Base-by-base conservation (phyloP, 2,888 invertebrate species). In the Epiperipatus broadwayi region DNA sequence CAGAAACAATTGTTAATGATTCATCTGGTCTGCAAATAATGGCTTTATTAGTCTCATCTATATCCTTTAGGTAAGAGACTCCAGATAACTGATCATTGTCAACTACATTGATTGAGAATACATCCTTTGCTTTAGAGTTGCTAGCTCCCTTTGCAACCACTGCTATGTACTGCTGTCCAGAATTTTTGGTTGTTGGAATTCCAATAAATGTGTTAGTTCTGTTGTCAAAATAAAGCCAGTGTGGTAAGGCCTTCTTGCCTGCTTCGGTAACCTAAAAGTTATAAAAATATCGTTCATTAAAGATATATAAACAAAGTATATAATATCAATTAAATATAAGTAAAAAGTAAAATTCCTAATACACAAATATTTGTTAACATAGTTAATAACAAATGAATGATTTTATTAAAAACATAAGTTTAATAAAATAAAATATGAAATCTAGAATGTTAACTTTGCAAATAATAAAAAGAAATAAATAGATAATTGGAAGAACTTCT, bases 191-290 rank as follows among this genome's bases (percentile, higher is more conserved):
- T 46, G 70, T 64, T 1, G 83, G 79, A 39, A 81, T 68, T 14
- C 81, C 81, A 57, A 72, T 70, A 53, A 83, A 68, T 40, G 73
- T 64, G n/a, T 72, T 72, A 45, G 70, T 69, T 38, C 63, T 65
- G 39, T 69, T 67, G 57, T 78, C 74, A 60, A 77, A 77, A 45
- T 71, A 64, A 49, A 78, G 59, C 78, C 78, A 78, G 44, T 61
- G 59, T 1, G 78, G 75, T 47, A 72, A 41, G 8, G n/a, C 28
- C 2, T 43, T 21, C 36, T 44, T 47, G 19, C 47, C 46, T 14
- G 44, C 44, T 10, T 48, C 48, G 15, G 42, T 43, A 5, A 52
- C 47, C 50, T 52, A 35, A 5, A 33, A 22, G 37, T 21, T 33
- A 21, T 37, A 34, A 15, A 28, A 16, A 31, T 31, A 3, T 16